Evolutionary conservation across 2,797 vertebrate genomes (phyloP), one percentile per base, ranked within the genome.

Genomic region (Hippoglossus hippoglossus): DNA sequence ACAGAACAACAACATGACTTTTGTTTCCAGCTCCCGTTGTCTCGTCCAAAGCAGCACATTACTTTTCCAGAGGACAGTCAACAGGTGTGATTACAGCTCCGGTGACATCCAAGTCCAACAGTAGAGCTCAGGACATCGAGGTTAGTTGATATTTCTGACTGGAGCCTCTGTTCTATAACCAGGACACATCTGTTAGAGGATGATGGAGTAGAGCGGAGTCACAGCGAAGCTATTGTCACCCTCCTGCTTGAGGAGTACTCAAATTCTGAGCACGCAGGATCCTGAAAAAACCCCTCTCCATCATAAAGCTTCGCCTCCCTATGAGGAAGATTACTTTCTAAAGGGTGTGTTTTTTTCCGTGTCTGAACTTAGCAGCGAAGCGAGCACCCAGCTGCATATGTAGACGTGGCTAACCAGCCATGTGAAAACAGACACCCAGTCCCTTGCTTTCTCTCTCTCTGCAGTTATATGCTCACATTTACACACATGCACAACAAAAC

Each of bases 161-260:
- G 46, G 51, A 49, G 52, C 21, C 54, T 79, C 51, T 68, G 55
- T 68, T 25, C 31, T 57, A 61, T 60, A 57, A 72, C 24, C 64
- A 60, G 44, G 18, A 39, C 53, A 65, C 6, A 2, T 73, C 64
- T 63, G n/a, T 67, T 13, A 24, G 41, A 60, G 53, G 57, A 77
- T 75, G 80, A 77, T 55, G 11, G 63, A 59, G 55, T 26, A 51
- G n/a, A 73, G 25, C 28, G 41, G 39, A 76, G 67, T 57, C 77
- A 61, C 58, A 63, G 21, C 55, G 28, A 41, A 69, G 63, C 31
- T 25, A 26, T 54, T 69, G 61, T 61, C 70, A 31, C 59, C 22
- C 34, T 52, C 28, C 63, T 59, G 16, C 55, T 55, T 47, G 36
- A 51, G 62, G 21, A 63, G 60, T 34, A n/a, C 75, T 84, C 24